Evolutionary conservation across 2,888 invertebrate species (phyloP).

Genomic region (Criorhina ranunculi): DNA sequence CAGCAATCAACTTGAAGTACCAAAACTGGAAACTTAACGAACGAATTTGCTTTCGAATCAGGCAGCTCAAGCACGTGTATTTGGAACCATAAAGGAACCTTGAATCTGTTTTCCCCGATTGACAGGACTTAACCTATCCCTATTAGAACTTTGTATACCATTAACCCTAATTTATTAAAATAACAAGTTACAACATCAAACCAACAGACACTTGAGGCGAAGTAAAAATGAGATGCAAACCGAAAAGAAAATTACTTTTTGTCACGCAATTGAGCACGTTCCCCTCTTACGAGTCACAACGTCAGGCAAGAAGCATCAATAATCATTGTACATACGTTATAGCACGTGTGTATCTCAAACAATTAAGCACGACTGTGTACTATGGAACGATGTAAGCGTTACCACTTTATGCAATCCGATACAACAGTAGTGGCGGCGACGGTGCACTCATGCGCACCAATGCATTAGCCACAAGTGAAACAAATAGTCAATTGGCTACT

Average conservation of each 20-base stretch:
- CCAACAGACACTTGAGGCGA: not conserved
- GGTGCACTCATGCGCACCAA: conserved; percentile 63
- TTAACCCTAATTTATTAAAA: not conserved
- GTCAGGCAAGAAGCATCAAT: conserved; percentile 24
- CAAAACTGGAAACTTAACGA: too few species aligned
- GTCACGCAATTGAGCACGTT: conserved; percentile 75
- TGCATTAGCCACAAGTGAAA: conserved; percentile 49
- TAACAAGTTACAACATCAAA: conserved; percentile 5
- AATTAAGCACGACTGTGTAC: conserved; percentile 54
- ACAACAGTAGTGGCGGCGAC: conserved; percentile 21
- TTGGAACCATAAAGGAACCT: too few species aligned
- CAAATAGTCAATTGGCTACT: conserved; percentile 54
- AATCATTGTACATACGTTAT: conserved; percentile 42
- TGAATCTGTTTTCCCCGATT: too few species aligned
- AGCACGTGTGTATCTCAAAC: conserved; percentile 44
- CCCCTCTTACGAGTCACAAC: conserved; percentile 23
- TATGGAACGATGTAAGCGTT: conserved; percentile 38
- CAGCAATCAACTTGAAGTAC: too few species aligned
- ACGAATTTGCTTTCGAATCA: too few species aligned
- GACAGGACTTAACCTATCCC: too few species aligned
- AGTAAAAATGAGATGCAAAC: conserved; percentile 26
- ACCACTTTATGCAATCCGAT: conserved; percentile 61
- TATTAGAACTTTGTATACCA: not conserved
- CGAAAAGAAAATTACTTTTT: conserved; percentile 62
- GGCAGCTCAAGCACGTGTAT: too few species aligned